Conservation (phyloP, 2,113 vertebrate genomes). For the Sula dactylatra region DNA sequence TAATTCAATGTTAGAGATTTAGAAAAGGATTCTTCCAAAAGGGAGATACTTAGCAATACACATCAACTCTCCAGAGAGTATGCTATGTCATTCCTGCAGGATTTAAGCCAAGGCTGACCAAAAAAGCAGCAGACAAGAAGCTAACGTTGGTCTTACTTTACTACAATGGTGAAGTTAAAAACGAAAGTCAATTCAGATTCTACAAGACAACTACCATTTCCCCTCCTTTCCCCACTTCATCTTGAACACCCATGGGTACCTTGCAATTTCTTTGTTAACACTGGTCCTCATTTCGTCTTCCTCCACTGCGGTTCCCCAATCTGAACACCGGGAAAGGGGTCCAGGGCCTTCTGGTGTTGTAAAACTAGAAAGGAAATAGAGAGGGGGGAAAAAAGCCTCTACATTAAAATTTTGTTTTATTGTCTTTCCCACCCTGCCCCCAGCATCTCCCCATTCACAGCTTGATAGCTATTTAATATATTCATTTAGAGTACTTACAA, state of each 20-base stretch:
- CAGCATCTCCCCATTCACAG: neutral
- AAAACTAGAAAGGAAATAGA: slow-evolving; percentile 74
- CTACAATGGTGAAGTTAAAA: neutral
- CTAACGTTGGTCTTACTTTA: neutral
- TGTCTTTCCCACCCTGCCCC: neutral
- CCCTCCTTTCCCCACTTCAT: neutral
- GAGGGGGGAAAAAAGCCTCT: neutral
- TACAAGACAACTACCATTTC: neutral
- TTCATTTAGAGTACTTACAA: neutral
- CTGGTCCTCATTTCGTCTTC: slow-evolving; percentile 86
- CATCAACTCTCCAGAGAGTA: neutral
- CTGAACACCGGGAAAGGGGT: slow-evolving; percentile 78
- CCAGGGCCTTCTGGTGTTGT: slow-evolving; percentile 90
- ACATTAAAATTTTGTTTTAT: neutral
- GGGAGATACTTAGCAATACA: neutral
- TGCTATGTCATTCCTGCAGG: neutral
- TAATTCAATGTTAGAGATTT: neutral
- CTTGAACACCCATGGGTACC: slow-evolving; percentile 60
- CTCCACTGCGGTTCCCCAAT: slow-evolving; percentile 91
- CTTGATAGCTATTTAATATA: neutral
- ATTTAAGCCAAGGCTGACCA: neutral
- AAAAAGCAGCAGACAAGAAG: neutral
- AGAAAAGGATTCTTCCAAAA: neutral
- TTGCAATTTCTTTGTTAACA: slow-evolving; percentile 87
- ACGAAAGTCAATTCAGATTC: neutral